Evolutionary conservation across 2,888 invertebrate species (phyloP).

Genomic region (Alitta virens): DNA sequence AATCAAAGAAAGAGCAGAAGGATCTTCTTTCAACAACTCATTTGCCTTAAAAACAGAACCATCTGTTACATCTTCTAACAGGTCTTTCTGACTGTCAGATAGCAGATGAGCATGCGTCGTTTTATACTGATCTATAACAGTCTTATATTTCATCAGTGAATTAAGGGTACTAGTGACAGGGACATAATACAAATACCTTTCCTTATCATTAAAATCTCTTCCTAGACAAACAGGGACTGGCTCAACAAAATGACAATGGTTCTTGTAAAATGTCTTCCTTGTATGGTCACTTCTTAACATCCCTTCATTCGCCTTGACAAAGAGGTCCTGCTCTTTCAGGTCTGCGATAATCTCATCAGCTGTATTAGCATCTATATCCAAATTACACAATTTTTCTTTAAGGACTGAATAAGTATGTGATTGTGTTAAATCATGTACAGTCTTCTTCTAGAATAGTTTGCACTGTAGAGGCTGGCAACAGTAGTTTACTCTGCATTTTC

Average conservation of each 20-base stretch:
- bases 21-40: neutral
- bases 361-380: too few relatives aligned
- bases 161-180: neutral
- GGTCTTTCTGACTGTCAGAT: too few relatives aligned
- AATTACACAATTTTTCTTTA: too few relatives aligned
- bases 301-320: neutral
- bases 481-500: too few relatives aligned
- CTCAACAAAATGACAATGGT: neutral
- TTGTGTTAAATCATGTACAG: too few relatives aligned
- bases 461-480: too few relatives aligned
- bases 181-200: neutral
- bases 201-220: neutral
- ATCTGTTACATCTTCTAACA: neutral
- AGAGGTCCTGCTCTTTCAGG: neutral
- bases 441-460: too few relatives aligned
- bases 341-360: too few relatives aligned
- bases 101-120: too few relatives aligned
- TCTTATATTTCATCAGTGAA: neutral
- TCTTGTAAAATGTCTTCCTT: neutral
- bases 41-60: neutral
- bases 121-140: neutral
- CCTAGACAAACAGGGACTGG: neutral
- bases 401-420: too few relatives aligned
- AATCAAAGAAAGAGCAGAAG: neutral
- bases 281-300: too few relatives aligned